These are phyloP conservation scores for Idaea aversata DNA, from an alignment of 2,888 invertebrate genomes.

Conservation along the genomic window DNA sequence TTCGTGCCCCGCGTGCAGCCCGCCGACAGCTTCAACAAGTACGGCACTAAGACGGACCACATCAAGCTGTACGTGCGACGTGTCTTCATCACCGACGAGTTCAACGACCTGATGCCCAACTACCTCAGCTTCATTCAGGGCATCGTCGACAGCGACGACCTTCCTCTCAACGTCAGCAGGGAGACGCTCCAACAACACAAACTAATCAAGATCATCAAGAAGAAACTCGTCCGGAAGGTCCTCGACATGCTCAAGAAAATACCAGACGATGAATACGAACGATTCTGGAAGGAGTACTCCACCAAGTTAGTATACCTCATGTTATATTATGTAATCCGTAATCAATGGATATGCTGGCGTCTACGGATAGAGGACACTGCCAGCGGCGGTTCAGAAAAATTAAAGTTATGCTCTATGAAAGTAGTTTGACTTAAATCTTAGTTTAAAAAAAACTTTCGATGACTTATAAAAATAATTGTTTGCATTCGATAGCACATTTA, in stretches of 20 bases:
- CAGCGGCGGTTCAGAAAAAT: no score
- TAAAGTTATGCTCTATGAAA: no score
- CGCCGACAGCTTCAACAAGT: slow-evolving; percentile 95
- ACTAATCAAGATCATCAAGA: slow-evolving; percentile 98
- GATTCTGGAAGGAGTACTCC: slow-evolving; percentile 99
- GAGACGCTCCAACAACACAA: slow-evolving; percentile 99
- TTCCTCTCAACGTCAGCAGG: slow-evolving; percentile 98
- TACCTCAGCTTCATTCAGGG: slow-evolving; percentile 97
- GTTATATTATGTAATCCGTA: no score
- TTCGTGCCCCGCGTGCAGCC: slow-evolving; percentile 96
- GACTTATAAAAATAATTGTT: no score
- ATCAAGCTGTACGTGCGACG: slow-evolving; percentile 98
- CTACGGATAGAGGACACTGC: no score
- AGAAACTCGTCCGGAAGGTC: slow-evolving; percentile 98
- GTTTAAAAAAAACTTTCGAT: no score
- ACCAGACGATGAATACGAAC: slow-evolving; percentile 91
- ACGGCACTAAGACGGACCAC: slow-evolving; percentile 96
- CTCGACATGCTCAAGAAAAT: slow-evolving; percentile 99
- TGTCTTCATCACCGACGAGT: slow-evolving; percentile 99
- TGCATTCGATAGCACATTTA: no score
- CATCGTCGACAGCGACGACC: slow-evolving; percentile 98
- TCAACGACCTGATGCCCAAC: slow-evolving; percentile 99
- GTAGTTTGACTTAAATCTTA: no score
- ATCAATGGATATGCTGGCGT: no score
- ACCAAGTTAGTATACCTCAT: slow-evolving; percentile 86